These are phyloP conservation scores for Drosophila kikkawai DNA, from an alignment of 1,140 invertebrate genomes.

Conservation along the genomic window DNA sequence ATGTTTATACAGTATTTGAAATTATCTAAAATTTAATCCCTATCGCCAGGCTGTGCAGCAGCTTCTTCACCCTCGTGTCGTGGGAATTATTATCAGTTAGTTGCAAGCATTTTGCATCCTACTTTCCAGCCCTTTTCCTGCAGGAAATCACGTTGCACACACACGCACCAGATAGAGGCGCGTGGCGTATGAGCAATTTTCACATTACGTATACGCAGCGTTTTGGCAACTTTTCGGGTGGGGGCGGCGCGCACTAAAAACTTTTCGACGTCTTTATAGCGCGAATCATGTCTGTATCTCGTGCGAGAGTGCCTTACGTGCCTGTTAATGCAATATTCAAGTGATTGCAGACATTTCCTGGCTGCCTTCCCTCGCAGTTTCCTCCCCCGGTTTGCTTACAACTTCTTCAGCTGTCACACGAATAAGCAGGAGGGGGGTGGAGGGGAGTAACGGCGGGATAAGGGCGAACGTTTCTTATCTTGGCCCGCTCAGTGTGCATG, in stretches of 20 bases:
- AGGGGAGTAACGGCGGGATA: not conserved
- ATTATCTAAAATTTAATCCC: constrained; percentile 30
- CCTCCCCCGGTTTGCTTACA: constrained; percentile 59
- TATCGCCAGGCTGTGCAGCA: not conserved
- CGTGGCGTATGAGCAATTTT: constrained; percentile 77
- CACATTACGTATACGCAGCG: constrained; percentile 68
- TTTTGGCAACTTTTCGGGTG: constrained; percentile 59
- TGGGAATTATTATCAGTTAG: constrained; percentile 80
- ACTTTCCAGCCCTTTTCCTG: constrained; percentile 51
- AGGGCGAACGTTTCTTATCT: constrained; percentile 61
- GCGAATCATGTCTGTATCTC: constrained; percentile 38
- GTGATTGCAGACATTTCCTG: constrained; percentile 75
- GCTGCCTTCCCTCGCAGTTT: not conserved
- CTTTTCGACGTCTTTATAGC: constrained; percentile 79
- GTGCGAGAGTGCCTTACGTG: constrained; percentile 67
- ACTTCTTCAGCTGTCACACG: constrained; percentile 81
- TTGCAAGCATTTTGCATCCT: constrained; percentile 83
- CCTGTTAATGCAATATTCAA: constrained; percentile 85
- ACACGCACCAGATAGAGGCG: constrained; percentile 36
- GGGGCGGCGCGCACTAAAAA: constrained; percentile 45
- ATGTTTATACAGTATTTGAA: not conserved
- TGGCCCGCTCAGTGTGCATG: constrained; percentile 62
- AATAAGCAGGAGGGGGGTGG: constrained; percentile 59
- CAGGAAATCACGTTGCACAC: constrained; percentile 76
- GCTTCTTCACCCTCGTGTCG: constrained; percentile 8